Conservation (phyloP, 2,113 vertebrate species). For the Albula goreensis region DNA sequence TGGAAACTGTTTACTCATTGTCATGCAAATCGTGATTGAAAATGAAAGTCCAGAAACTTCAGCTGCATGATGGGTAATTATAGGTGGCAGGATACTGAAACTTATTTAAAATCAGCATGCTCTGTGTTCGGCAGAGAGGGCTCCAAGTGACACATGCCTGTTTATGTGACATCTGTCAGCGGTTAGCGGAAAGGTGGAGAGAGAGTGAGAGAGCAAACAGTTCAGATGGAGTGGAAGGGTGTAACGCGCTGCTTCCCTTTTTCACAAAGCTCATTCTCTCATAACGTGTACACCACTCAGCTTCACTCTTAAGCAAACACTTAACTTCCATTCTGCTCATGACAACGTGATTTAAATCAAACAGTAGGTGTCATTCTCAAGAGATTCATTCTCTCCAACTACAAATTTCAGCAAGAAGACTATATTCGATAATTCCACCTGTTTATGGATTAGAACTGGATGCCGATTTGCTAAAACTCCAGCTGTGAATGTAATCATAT, state of each 20-base stretch:
- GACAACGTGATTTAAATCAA: not conserved
- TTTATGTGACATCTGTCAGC: constrained; percentile 44
- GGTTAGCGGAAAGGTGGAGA: constrained; percentile 33
- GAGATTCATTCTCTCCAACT: too few species aligned
- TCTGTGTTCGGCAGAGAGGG: constrained; percentile 14
- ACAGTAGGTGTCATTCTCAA: not conserved
- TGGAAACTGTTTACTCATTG: not conserved
- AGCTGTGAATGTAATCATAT: too few species aligned
- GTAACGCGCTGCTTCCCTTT: not conserved
- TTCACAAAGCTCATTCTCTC: not conserved
- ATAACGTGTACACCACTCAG: not conserved
- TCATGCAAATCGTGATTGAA: not conserved
- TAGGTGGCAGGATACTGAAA: not conserved
- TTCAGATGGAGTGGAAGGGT: not conserved
- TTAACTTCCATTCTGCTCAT: not conserved
- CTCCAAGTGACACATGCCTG: not conserved
- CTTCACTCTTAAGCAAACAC: not conserved
- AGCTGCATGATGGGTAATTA: not conserved
- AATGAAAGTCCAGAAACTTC: not conserved
- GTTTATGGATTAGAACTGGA: too few species aligned
- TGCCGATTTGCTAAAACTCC: too few species aligned
- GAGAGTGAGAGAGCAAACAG: constrained; percentile 15
- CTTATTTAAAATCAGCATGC: not conserved
- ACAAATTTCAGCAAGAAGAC: not conserved
- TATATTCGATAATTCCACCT: too few species aligned